Evolutionary conservation across 1,140 invertebrate species (phyloP), one percentile per base, ranked within the genome.

Genomic region (Zaprionus davidi): DNA sequence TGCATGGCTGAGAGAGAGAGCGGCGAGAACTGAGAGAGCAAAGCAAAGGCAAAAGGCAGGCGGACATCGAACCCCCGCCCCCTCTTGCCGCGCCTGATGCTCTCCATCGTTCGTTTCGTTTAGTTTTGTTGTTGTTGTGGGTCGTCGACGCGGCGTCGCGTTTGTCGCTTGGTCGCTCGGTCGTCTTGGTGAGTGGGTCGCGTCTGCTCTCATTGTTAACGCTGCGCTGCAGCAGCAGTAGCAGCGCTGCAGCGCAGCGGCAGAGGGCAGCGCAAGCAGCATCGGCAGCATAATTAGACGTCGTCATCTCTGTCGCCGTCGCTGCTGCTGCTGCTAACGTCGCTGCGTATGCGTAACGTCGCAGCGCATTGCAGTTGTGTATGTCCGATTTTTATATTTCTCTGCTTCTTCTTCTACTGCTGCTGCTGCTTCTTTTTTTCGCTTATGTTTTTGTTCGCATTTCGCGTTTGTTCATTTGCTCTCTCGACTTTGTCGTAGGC

Each of bases 81-180:
- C 28, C 46, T 71, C 13, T 38, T 55, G 73, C 75, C 75, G 80
- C 65, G 72, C 76, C 76, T 53, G 68, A 64, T 66, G 53, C 24
- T 28, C 24, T 62, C 28, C 36, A 68, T 80, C 64, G 58, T 71
- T 79, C 51, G 70, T 59, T 34, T 67, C 26, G 20, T 51, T 51
- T 62, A 76, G 67, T 81, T 84, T 81, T 22, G 22, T 56, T 85
- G 82, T 85, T 84, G 82, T 84, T 82, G 82, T 84, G 82, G 82
- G 82, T 86, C 57, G 66, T 57, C 71, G 71, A 59, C 72, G 78
- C 76, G 63, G 58, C 76, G 46, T 51, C n/a, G 71, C 76, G 76
- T 77, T 63, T 51, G 74, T 77, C 75, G 62, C 68, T 72, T 36
- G 62, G 75, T 74, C 75, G 75, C 71, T 74, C 75, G 75, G 75